Conservation (phyloP, 2,113 vertebrate species). For the Sturnus vulgaris region DNA sequence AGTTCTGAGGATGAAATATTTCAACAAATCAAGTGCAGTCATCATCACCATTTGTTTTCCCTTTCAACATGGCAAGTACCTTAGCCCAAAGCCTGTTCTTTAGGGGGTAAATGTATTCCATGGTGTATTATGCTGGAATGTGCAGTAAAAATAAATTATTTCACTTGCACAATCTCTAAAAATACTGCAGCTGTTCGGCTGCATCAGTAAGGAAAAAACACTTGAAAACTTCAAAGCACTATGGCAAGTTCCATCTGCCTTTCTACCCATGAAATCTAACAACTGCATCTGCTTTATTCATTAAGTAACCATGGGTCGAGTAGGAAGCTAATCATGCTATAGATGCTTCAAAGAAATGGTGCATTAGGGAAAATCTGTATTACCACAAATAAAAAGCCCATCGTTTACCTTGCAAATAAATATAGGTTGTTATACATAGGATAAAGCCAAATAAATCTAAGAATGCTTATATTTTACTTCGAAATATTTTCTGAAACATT, state of each 20-base stretch:
- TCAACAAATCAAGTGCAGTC: constrained; percentile 16
- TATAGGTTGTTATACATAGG: neutral
- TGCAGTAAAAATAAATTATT: constrained; percentile 50
- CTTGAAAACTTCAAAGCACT: neutral
- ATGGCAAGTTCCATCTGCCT: neutral
- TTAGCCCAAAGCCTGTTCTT: neutral
- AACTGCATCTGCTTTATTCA: constrained; percentile 4
- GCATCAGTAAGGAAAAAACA: constrained; percentile 11
- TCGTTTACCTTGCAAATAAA: neutral
- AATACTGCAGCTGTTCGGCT: neutral
- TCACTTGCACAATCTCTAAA: constrained; percentile 6
- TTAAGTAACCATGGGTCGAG: neutral
- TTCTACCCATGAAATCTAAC: neutral
- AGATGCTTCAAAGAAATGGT: neutral
- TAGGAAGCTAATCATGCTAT: neutral
- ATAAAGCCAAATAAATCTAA: neutral
- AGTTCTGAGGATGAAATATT: neutral
- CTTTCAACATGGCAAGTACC: constrained; percentile 29
- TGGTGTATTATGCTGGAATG: constrained; percentile 2
- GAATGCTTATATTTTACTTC: neutral
- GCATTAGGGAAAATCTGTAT: neutral
- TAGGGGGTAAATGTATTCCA: neutral
- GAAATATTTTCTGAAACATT: neutral
- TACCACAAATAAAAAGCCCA: neutral
- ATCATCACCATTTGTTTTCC: constrained; percentile 22